These are phyloP conservation scores for Meliscaeva auricollis DNA, from an alignment of 2,888 invertebrate species.

Conservation along the genomic window DNA sequence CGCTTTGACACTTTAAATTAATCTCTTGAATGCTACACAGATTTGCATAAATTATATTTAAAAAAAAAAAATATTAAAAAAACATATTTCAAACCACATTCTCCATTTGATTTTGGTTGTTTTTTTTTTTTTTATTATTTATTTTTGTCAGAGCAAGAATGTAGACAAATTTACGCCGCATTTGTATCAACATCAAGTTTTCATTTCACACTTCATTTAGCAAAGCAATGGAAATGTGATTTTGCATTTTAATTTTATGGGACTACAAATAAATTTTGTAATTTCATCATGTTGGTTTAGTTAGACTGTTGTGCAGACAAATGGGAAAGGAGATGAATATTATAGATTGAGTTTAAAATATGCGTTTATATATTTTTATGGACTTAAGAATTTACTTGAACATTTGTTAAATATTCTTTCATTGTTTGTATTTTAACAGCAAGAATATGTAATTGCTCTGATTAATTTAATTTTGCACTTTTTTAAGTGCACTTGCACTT, in stretches of 20 bases:
- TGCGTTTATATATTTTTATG: no score
- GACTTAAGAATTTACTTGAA: no score
- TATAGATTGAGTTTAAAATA: no score
- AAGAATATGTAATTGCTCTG: no score
- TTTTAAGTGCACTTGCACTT: no score
- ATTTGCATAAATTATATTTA: conserved; percentile 39
- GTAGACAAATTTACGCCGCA: conserved; percentile 60
- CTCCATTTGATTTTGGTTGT: neutral
- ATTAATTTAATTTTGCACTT: no score
- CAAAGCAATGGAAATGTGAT: conserved; percentile 47
- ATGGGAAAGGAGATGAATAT: no score
- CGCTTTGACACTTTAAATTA: conserved; percentile 56
- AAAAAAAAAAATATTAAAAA: conserved; percentile 22
- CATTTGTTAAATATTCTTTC: no score
- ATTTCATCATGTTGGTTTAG: neutral
- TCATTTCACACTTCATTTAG: conserved; percentile 65
- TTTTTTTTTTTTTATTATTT: neutral
- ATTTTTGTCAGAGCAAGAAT: conserved; percentile 5
- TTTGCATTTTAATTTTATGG: conserved; percentile 69
- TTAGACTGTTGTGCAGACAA: no score
- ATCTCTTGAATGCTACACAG: conserved; percentile 34
- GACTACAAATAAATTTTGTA: conserved; percentile 43
- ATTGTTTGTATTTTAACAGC: no score
- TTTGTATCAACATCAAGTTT: conserved; percentile 60
- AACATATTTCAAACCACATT: conserved; percentile 37